Conservation (phyloP, 2,888 invertebrate species). For the Drosophila algonquin region DNA sequence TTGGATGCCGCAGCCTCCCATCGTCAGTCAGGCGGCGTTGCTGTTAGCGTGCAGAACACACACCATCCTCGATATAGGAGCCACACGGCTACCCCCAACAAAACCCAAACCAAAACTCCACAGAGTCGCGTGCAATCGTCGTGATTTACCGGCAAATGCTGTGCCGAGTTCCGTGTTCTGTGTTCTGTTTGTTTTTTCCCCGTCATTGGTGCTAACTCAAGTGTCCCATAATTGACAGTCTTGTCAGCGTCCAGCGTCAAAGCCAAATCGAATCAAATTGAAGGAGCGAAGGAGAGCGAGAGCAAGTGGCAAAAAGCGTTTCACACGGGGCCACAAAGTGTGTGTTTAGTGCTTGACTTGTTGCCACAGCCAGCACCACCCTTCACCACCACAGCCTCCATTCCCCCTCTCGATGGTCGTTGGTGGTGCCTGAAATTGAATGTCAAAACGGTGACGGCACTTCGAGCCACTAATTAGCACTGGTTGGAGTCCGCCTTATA, state of each 20-base stretch:
- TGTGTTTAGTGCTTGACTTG: slow-evolving; percentile 33
- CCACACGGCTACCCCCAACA: neutral
- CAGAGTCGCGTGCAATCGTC: slow-evolving; percentile 35
- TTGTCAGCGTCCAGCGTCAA: slow-evolving; percentile 17
- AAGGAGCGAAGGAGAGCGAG: neutral
- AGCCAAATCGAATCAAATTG: slow-evolving; percentile 23
- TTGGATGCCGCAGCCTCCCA: slow-evolving; percentile 51
- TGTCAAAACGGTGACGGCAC: slow-evolving; percentile 1
- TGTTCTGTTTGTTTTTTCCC: slow-evolving; percentile 30
- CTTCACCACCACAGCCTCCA: too few relatives aligned
- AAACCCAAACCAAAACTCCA: neutral
- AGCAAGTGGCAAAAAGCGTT: slow-evolving; percentile 2
- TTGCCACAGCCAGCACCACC: slow-evolving; percentile 8
- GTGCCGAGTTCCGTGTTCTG: too few relatives aligned
- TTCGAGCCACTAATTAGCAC: slow-evolving; percentile 16
- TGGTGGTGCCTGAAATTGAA: slow-evolving; percentile 1
- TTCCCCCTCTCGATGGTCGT: neutral
- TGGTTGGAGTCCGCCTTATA: neutral
- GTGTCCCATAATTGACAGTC: slow-evolving; percentile 36
- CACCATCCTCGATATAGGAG: slow-evolving; percentile 24
- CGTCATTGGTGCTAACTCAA: slow-evolving; percentile 28
- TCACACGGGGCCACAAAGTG: slow-evolving; percentile 6
- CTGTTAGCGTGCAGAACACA: slow-evolving; percentile 77
- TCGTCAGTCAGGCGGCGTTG: slow-evolving; percentile 73
- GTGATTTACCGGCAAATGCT: slow-evolving; percentile 42